Conservation (phyloP, 2,113 vertebrate genomes). For the Dipodomys merriami region DNA sequence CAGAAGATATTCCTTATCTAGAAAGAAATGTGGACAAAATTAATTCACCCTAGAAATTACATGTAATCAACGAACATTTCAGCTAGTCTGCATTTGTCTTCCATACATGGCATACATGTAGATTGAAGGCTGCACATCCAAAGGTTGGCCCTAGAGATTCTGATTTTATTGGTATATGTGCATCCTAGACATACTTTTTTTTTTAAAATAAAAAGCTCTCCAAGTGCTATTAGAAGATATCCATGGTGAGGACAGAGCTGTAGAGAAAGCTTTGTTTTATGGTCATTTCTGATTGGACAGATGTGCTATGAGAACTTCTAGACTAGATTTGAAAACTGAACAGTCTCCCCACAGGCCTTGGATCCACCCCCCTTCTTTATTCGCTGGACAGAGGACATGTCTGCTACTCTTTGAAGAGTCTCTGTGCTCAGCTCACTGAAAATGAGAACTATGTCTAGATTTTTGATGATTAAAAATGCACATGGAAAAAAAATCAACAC, state of each 20-base stretch:
- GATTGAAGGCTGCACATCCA: background rate
- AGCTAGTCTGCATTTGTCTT: background rate
- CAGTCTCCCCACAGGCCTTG: background rate
- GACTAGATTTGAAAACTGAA: background rate
- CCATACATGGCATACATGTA: background rate
- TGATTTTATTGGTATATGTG: background rate
- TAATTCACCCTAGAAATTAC: constrained; percentile 1
- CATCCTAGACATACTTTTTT: background rate
- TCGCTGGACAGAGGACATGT: background rate
- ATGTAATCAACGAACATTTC: background rate
- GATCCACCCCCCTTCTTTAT: background rate
- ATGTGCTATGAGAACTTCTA: background rate
- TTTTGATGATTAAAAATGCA: background rate
- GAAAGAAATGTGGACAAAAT: constrained; percentile 67
- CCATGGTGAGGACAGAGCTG: background rate
- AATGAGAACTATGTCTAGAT: background rate
- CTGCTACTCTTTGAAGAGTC: background rate
- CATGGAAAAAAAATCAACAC: background rate
- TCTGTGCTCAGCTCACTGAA: background rate
- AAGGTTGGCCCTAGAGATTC: background rate
- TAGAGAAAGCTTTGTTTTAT: background rate
- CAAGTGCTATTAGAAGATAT: background rate
- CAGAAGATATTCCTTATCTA: constrained; percentile 91
- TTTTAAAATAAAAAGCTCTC: background rate
- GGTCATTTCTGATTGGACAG: background rate